Evolutionary conservation across 2,888 invertebrate species (phyloP), one percentile per base, ranked within the genome.

Genomic region (Agrotis clavis): DNA sequence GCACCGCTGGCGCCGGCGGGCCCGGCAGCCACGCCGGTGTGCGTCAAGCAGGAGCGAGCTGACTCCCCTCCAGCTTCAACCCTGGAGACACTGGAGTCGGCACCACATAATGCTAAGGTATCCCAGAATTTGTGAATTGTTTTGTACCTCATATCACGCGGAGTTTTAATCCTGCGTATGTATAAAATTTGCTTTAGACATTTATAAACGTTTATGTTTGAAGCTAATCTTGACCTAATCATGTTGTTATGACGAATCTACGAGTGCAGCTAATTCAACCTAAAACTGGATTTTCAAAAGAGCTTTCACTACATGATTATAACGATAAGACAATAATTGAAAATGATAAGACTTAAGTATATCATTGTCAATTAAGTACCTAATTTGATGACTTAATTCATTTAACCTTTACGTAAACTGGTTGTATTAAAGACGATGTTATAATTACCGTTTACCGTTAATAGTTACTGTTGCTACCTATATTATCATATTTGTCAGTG

Each of bases 11-110:
- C 95, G 81, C 96, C 96, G 50, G 94, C 96, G 67, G 96, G 92
- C 14, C 96, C 96, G 4, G 92, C 96, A 5, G 95, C 96, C 69
- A 96, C 93, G 30, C 95, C 94, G 1, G 95, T 94, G 53, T 89
- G 91, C 76, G 93, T 92, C 67, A 94, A 93, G 80, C 92, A 91
- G 76, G 93, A 92, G 79, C 91, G 92, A 2, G 89, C 88, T 0
- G 88, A 89, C 5, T 84, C 90, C 4, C 87, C 87, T 16, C 88
- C 92, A 63, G 82, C 92, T 90, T 96, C 97, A 83, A 97, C 97
- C 88, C 97, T 98, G 84, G 98, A 98, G 93, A 98, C 98, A 57
- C 95, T 98, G 69, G 97, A 97, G 89, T 97, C 98, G 56, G 96
- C 92, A 1, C 86, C 90, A 0, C 87, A 90, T 68, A 80, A 76